Evolutionary conservation across 2,797 vertebrate genomes (phyloP), one percentile per base, ranked within the genome.

Genomic region (Phrynocephalus guinanensis): DNA sequence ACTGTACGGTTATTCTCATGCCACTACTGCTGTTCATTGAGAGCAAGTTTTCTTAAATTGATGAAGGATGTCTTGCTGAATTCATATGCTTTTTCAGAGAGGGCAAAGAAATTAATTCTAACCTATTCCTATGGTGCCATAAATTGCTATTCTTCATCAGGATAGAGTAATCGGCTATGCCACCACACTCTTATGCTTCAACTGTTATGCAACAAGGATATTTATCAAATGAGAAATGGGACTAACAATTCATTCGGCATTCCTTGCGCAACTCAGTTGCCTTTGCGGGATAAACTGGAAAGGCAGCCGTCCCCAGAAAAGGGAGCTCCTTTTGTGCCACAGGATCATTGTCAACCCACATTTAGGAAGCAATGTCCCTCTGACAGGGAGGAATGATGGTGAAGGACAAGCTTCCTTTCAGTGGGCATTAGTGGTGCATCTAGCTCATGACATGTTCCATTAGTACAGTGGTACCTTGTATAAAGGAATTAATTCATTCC

Each of bases 161-260:
- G 77, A 11, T 16, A 16, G 86, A 91, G 22, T 63, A 85, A 86
- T 87, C 90, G 50, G 67, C 88, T 86, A 86, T 83, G 82, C 33
- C 33, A 33, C 22, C 30, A 48, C 18, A 52, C 9, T 82, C 83
- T 77, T 44, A 48, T 89, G 76, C 82, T 89, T 91, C 78, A 79
- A 30, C 28, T 38, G 67, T 33, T 24, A 86, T 75, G 48, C 66
- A 89, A 79, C 78, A 71, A 78, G 77, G 18, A 26, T 6, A 67
- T 67, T 11, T 82, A 78, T 87, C 87, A 75, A 89, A 84, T 63
- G 56, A 91, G 56, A 87, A 91, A 88, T 0, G 22, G 76, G 50
- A 72, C 82, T 52, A 82, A 20, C 6, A 24, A 26, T 85, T 11
- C 10, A 18, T 66, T 63, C 15, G 24, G n/a, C 44, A 77, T 82